These are phyloP conservation scores for Aspidapion aeneum DNA, from an alignment of 2,888 invertebrate genomes.

Conservation along the genomic window DNA sequence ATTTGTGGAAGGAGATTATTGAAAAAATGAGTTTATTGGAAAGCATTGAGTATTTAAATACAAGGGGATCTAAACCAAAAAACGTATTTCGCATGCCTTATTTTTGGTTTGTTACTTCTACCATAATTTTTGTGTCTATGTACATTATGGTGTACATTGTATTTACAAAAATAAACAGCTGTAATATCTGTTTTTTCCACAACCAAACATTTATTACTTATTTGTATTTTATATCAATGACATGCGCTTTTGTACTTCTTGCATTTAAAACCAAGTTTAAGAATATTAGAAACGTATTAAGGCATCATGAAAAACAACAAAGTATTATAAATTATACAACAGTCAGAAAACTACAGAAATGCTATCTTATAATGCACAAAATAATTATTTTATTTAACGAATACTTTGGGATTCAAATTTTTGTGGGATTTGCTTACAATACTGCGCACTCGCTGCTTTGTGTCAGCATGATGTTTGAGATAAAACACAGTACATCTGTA, in stretches of 20 bases:
- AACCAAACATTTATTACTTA: background rate
- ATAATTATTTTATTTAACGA: background rate
- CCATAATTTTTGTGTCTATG: background rate
- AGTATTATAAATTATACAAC: background rate
- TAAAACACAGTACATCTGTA: no score
- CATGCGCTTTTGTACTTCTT: background rate
- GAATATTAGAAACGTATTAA: background rate
- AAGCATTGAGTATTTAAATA: background rate
- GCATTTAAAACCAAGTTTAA: background rate
- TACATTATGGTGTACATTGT: background rate
- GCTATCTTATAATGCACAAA: background rate
- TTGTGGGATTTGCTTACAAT: background rate
- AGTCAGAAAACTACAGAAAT: background rate
- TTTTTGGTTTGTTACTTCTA: background rate
- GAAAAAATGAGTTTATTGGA: background rate
- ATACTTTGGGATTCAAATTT: background rate
- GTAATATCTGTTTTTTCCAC: background rate
- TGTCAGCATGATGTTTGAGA: background rate
- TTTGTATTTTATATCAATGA: background rate
- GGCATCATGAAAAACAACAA: background rate
- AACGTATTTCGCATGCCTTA: background rate
- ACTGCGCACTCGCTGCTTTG: background rate
- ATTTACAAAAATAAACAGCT: background rate
- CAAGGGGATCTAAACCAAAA: background rate
- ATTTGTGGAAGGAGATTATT: background rate